A percentile compares a stretch with the other conserved stretches of the same genome.
Conservation (phyloP, 1,140 invertebrate genomes). For the Drosophila rufa region DNA sequence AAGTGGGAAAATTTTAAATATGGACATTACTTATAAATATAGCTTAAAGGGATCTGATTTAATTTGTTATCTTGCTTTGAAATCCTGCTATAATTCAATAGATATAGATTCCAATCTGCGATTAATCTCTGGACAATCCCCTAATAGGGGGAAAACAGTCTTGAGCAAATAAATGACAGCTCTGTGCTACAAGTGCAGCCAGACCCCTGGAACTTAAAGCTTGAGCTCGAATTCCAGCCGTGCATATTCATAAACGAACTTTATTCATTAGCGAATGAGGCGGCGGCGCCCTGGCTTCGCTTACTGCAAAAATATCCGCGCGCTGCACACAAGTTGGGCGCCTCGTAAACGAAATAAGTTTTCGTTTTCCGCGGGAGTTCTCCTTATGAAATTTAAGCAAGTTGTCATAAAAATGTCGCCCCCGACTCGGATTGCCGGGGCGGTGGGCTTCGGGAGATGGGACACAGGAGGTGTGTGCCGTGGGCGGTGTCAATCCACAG, state of each 20-base stretch:
- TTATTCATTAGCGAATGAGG: conserved; percentile 72
- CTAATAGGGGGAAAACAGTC: too few species aligned
- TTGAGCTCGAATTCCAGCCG: neutral
- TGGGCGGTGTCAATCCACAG: conserved; percentile 56
- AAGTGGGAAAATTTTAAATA: neutral
- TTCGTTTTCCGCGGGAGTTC: conserved; percentile 50
- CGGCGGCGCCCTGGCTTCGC: conserved; percentile 1
- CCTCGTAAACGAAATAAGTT: conserved; percentile 72
- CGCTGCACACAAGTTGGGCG: conserved; percentile 38
- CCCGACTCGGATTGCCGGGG: neutral
- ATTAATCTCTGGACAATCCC: neutral
- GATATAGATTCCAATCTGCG: neutral
- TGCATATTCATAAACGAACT: conserved; percentile 68
- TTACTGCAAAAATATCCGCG: conserved; percentile 34
- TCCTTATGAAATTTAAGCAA: conserved; percentile 80
- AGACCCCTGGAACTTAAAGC: conserved; percentile 13
- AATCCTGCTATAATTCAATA: too few species aligned
- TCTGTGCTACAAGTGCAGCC: neutral
- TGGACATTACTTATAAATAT: neutral
- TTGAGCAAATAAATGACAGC: neutral
- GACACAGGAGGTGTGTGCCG: neutral
- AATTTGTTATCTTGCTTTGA: too few species aligned
- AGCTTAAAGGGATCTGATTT: too few species aligned
- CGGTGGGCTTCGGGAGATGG: neutral
- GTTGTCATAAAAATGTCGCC: conserved; percentile 80